These are phyloP conservation scores for Oikopleura albicans DNA, from an alignment of 23 tunicate genomes.

Conservation along the genomic window DNA sequence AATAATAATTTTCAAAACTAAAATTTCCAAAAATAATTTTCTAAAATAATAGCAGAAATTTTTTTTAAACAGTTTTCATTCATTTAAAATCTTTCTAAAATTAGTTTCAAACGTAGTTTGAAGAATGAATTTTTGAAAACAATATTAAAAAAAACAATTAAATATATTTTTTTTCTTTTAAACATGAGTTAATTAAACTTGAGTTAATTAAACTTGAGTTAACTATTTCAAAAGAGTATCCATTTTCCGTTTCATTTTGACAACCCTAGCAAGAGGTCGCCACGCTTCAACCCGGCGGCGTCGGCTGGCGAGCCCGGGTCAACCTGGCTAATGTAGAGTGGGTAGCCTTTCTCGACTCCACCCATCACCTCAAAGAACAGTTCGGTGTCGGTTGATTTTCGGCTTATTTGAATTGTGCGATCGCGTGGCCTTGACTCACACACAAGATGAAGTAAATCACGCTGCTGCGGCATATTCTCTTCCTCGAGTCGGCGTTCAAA, in stretches of 20 bases:
- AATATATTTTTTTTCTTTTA: constrained; percentile 53
- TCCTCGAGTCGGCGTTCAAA: constrained; percentile 59
- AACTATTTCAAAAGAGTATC: too few relatives aligned
- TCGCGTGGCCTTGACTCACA: not conserved
- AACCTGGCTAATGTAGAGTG: constrained; percentile 48
- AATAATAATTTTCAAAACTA: too few relatives aligned
- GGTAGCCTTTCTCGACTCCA: constrained; percentile 38
- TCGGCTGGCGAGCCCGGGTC: constrained; percentile 34
- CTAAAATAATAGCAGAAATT: too few relatives aligned
- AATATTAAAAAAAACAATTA: too few relatives aligned
- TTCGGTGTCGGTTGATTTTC: constrained; percentile 37
- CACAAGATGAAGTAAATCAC: constrained; percentile 10
- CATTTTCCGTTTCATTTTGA: too few relatives aligned
- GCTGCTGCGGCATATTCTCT: constrained; percentile 21
- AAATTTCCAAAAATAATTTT: too few relatives aligned
- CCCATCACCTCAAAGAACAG: constrained; percentile 58
- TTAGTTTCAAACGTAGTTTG: too few relatives aligned
- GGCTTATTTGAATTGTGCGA: constrained; percentile 8
- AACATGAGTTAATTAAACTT: too few relatives aligned
- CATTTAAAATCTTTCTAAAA: too few relatives aligned
- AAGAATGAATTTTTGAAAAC: too few relatives aligned
- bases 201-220: too few relatives aligned
- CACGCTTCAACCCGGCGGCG: constrained; percentile 71
- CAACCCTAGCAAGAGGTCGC: constrained; percentile 20
- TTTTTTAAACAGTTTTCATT: too few relatives aligned